Evolutionary conservation across 1,140 invertebrate genomes (phyloP).

Genomic region (Pseudomyrmex sp.): DNA sequence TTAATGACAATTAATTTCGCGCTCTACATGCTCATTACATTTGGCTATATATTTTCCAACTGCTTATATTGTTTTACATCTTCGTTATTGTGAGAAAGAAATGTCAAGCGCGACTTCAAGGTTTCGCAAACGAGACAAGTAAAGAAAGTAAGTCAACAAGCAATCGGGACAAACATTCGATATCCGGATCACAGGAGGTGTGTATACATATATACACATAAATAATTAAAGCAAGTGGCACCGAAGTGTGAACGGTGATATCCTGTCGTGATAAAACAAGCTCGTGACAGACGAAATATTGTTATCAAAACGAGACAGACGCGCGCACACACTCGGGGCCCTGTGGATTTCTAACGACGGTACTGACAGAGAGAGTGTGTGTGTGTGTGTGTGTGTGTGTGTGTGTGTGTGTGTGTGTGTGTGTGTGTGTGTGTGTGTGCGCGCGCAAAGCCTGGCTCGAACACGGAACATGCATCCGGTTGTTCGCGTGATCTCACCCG

Average conservation of each 20-base stretch:
- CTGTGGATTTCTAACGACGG: background rate
- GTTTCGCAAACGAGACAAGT: background rate
- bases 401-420: too few species aligned
- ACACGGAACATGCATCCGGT: conserved; percentile 65
- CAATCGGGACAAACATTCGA: background rate
- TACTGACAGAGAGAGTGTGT: background rate
- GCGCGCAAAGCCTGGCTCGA: conserved; percentile 1
- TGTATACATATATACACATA: background rate
- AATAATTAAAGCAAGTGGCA: background rate
- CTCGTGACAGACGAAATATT: background rate
- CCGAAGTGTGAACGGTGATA: conserved; percentile 2
- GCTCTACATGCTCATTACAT: too few species aligned
- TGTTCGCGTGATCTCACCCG: conserved; percentile 50
- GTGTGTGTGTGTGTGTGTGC: background rate
- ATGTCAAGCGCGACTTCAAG: background rate
- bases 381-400: background rate
- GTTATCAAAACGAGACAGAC: background rate
- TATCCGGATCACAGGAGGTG: too few species aligned
- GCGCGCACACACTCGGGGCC: too few species aligned
- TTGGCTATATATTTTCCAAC: background rate
- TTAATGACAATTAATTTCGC: too few species aligned
- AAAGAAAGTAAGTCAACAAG: background rate
- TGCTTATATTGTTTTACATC: conserved; percentile 17
- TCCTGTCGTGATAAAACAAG: conserved; percentile 8
- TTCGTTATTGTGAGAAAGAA: background rate